These are phyloP conservation scores for Heliornis fulica DNA, from an alignment of 2,113 vertebrate genomes.

Conservation along the genomic window DNA sequence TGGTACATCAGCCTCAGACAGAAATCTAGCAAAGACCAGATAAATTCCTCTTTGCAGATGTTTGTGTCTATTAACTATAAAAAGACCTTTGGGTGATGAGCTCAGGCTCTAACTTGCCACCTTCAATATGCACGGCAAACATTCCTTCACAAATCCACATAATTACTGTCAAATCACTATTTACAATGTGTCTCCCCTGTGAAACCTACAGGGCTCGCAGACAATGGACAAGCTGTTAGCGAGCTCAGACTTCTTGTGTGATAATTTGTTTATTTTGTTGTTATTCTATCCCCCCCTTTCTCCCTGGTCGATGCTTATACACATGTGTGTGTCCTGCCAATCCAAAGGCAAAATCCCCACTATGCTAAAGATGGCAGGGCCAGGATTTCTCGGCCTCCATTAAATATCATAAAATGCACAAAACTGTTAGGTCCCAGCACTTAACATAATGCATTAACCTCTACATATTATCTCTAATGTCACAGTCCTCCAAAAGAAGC, in stretches of 20 bases:
- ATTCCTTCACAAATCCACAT: slow-evolving; percentile 31
- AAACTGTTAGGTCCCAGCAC: neutral
- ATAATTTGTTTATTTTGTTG: slow-evolving; percentile 27
- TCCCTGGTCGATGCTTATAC: neutral
- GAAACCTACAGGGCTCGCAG: neutral
- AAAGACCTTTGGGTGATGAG: slow-evolving; percentile 14
- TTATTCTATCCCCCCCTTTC: neutral
- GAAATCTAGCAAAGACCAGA: neutral
- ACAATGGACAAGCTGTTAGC: slow-evolving; percentile 26
- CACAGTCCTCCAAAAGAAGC: neutral
- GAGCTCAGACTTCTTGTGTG: neutral
- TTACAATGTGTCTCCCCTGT: neutral
- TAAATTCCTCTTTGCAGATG: neutral
- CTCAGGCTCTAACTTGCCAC: slow-evolving; percentile 27
- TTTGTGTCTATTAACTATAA: slow-evolving; percentile 5
- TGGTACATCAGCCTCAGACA: neutral
- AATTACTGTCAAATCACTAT: slow-evolving; percentile 50
- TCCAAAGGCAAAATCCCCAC: neutral
- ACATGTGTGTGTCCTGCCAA: neutral
- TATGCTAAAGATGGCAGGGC: neutral
- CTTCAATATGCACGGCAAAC: slow-evolving; percentile 38
- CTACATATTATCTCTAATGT: neutral
- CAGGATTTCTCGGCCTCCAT: neutral
- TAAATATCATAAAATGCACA: neutral
- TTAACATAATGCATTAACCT: neutral